A percentile compares a stretch with the other conserved stretches of the same genome.
phyloP scores from a whole-genome alignment of 2,888 invertebrate genomes.

The Stenodema calcarata region DNA sequence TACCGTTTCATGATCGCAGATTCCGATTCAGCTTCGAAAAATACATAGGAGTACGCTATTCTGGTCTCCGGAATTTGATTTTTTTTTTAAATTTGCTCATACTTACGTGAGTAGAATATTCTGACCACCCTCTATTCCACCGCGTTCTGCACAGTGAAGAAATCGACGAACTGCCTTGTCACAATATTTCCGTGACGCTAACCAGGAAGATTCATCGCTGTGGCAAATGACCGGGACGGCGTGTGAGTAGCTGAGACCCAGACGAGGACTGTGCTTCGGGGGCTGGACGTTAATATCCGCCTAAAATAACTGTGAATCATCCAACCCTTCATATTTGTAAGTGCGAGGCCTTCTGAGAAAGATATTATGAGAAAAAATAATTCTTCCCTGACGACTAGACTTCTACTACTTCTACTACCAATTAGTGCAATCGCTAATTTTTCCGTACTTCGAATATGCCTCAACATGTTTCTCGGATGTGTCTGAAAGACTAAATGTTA shows the following conservation, averaged over 20 bases:
- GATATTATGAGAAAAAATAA: background rate
- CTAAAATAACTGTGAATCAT: background rate
- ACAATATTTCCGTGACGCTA: background rate
- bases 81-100: no score
- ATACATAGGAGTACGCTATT: no score
- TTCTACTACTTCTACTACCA: no score
- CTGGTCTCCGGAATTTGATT: no score
- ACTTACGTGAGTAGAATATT: no score
- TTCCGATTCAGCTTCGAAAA: no score
- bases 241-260: background rate
- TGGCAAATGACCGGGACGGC: background rate
- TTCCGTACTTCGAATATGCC: no score
- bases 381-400: background rate
- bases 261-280: background rate
- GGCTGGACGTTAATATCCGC: background rate
- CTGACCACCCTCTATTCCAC: background rate
- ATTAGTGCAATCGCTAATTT: no score
- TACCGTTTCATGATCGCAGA: no score
- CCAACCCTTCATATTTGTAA: background rate
- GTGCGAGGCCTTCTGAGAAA: background rate
- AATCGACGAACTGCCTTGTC: background rate
- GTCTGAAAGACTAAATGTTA: no score
- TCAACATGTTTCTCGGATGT: no score
- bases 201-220: background rate
- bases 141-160: background rate